phyloP scores from a whole-genome alignment of 92 coral and sea anemone species.

The Porites divaricata region DNA sequence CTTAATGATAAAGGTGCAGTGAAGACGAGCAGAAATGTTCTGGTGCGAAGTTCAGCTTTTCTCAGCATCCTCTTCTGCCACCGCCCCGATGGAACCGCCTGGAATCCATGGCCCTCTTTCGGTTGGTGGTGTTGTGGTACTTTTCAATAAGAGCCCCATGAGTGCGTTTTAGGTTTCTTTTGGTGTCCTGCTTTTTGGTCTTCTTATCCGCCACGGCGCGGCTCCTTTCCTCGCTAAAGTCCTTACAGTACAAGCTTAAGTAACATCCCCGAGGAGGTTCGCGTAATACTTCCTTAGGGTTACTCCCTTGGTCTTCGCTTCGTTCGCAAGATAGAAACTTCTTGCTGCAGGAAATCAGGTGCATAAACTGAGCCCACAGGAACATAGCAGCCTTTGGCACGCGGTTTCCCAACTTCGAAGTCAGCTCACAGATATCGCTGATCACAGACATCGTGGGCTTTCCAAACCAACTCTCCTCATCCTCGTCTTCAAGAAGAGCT shows the following conservation, averaged over 20 bases:
- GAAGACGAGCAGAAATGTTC: no score
- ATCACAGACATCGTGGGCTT: conserved; percentile 15
- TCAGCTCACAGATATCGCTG: conserved; percentile 37
- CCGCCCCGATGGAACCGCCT: conserved; percentile 35
- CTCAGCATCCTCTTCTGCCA: conserved; percentile 53
- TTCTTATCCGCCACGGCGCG: conserved; percentile 36
- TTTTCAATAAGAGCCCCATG: conserved; percentile 36
- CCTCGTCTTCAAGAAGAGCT: neutral
- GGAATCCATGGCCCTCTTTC: conserved; percentile 59
- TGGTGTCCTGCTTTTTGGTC: conserved; percentile 35
- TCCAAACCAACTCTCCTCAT: conserved; percentile 7
- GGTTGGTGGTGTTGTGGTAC: conserved; percentile 21
- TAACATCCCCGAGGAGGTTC: conserved; percentile 20
- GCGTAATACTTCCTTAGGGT: neutral
- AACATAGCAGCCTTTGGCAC: conserved; percentile 33
- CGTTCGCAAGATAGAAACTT: neutral
- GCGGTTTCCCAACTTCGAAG: conserved; percentile 19
- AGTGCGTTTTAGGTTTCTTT: conserved; percentile 46
- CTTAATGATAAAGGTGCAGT: neutral
- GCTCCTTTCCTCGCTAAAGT: conserved; percentile 11
- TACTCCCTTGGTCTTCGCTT: neutral
- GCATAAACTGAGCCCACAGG: conserved; percentile 39
- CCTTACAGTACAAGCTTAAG: conserved; percentile 10
- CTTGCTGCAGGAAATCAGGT: conserved; percentile 36
- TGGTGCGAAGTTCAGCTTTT: neutral